These are phyloP conservation scores for Hypomecis atomaria DNA, from an alignment of 2,888 invertebrate genomes.

Conservation along the genomic window DNA sequence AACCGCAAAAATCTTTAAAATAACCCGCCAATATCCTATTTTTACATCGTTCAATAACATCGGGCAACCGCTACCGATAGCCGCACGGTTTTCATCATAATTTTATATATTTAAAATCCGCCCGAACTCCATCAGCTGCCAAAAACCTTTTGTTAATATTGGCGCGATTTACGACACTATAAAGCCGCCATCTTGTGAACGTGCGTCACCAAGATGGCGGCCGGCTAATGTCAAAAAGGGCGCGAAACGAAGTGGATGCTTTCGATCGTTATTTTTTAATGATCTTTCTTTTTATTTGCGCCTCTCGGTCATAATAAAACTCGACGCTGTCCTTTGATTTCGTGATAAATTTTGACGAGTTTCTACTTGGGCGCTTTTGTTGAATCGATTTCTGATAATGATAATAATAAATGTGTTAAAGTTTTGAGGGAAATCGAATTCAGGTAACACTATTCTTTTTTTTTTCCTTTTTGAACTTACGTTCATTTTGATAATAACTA, in stretches of 20 bases:
- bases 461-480: no score
- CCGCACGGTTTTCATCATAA: conserved; percentile 36
- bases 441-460: no score
- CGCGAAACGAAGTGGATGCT: conserved; percentile 59
- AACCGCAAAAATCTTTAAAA: conserved; percentile 36
- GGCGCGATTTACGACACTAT: conserved; percentile 72
- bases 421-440: no score
- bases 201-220: conserved; percentile 65
- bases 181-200: conserved; percentile 71
- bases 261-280: conserved; percentile 60
- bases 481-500: no score
- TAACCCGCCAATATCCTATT: conserved; percentile 39
- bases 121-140: conserved; percentile 71
- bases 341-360: conserved; percentile 29
- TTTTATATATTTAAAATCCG: conserved; percentile 51
- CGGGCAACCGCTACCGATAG: conserved; percentile 29
- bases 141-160: conserved; percentile 77
- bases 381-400: no score
- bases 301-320: conserved; percentile 29
- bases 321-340: conserved; percentile 30
- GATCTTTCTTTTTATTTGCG: conserved; percentile 49
- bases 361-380: no score
- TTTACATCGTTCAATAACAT: conserved; percentile 44
- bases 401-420: no score
- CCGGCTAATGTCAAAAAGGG: conserved; percentile 61